These are phyloP conservation scores for Pararge aegeria DNA, from an alignment of 1,140 invertebrate genomes.

Conservation along the genomic window DNA sequence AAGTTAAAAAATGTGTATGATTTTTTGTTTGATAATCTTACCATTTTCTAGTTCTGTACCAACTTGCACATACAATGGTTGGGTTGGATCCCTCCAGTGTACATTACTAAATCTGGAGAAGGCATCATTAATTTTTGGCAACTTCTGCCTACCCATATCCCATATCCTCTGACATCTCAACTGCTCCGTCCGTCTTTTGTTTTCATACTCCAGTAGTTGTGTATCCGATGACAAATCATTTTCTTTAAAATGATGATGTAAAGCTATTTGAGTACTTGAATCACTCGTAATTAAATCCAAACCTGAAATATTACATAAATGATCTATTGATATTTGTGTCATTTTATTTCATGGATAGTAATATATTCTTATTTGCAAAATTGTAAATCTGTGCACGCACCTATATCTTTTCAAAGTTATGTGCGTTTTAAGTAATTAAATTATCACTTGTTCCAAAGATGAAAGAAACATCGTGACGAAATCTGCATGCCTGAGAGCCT, in stretches of 20 bases:
- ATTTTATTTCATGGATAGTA: no score
- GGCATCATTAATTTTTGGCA: slow-evolving; percentile 49
- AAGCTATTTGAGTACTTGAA: not conserved
- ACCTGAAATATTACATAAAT: no score
- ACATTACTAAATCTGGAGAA: slow-evolving; percentile 44
- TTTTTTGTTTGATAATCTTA: no score
- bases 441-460: no score
- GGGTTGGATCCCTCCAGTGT: slow-evolving; percentile 28
- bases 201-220: slow-evolving; percentile 36
- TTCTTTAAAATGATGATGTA: not conserved
- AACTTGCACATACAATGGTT: slow-evolving; percentile 54
- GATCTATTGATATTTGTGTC: no score
- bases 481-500: no score
- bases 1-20: no score
- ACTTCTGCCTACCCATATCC: slow-evolving; percentile 20
- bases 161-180: slow-evolving; percentile 24
- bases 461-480: no score
- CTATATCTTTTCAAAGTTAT: no score
- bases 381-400: no score
- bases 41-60: slow-evolving; percentile 41
- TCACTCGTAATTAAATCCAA: not conserved
- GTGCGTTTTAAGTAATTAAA: no score
- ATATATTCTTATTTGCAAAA: no score
- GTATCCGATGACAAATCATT: not conserved
- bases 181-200: slow-evolving; percentile 42